Conservation (phyloP, 1,140 invertebrate species). For the Pseudomyrmex pallidus region DNA sequence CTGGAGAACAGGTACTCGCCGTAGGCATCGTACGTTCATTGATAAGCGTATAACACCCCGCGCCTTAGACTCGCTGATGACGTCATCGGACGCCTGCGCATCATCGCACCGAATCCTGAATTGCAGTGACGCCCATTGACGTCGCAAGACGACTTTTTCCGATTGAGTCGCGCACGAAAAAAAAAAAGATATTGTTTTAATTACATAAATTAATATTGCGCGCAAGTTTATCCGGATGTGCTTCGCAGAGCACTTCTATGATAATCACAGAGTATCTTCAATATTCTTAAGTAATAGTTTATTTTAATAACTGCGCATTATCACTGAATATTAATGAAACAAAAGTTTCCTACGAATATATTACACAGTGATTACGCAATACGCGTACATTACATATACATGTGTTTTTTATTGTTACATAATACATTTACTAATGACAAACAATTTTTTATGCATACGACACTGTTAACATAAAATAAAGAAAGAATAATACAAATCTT, state of each 20-base stretch:
- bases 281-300: background rate
- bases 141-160: slow-evolving; percentile 9
- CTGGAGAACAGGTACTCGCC: slow-evolving; percentile 77
- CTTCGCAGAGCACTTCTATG: background rate
- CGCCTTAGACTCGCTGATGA: slow-evolving; percentile 71
- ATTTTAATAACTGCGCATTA: background rate
- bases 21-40: slow-evolving; percentile 83
- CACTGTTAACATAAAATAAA: too few species aligned
- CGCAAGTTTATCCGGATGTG: too few species aligned
- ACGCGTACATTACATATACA: too few species aligned
- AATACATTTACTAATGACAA: too few species aligned
- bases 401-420: too few species aligned
- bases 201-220: background rate
- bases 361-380: too few species aligned
- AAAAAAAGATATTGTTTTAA: background rate
- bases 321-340: background rate
- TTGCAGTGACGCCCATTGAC: slow-evolving; percentile 33
- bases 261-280: background rate
- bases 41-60: slow-evolving; percentile 81
- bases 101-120: slow-evolving; percentile 37
- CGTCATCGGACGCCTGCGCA: slow-evolving; percentile 77
- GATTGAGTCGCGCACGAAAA: too few species aligned
- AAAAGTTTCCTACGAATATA: too few species aligned
- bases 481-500: too few species aligned
- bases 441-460: too few species aligned